Conservation (phyloP, 2,113 vertebrate species). For the Tetrao urogallus region DNA sequence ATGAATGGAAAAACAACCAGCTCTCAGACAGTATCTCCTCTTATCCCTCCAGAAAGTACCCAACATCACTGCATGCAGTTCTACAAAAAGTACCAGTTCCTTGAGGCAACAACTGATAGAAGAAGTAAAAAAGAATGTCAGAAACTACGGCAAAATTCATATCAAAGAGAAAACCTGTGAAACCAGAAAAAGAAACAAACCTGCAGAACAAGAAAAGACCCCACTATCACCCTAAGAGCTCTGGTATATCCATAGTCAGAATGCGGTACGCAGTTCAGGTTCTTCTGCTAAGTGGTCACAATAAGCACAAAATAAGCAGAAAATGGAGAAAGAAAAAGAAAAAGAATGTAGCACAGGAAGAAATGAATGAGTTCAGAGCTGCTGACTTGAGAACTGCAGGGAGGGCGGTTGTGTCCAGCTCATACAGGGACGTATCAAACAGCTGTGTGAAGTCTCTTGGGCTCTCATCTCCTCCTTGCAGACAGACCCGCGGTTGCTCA, state of each 20-base stretch:
- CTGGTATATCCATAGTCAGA: not conserved
- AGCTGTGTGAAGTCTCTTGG: conserved; percentile 93
- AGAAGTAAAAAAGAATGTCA: not conserved
- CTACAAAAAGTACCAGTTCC: not conserved
- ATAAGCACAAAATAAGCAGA: not conserved
- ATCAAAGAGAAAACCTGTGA: not conserved
- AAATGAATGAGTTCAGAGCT: conserved; percentile 3
- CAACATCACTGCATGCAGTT: not conserved
- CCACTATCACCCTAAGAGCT: not conserved
- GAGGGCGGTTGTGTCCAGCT: conserved; percentile 88
- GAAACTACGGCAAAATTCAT: not conserved
- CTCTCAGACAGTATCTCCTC: not conserved
- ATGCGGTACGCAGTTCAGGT: not conserved
- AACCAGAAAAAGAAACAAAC: too few species aligned
- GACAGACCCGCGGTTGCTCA: conserved; percentile 87
- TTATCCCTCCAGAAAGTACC: not conserved
- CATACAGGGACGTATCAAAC: conserved; percentile 88
- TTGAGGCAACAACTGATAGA: not conserved
- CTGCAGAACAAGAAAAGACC: not conserved
- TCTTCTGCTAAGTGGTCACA: not conserved
- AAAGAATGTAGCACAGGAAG: not conserved
- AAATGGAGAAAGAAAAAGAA: not conserved
- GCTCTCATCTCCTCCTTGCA: conserved; percentile 95
- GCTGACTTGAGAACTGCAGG: conserved; percentile 91
- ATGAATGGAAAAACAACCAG: not conserved